Base-by-base conservation (phyloP, 2,113 vertebrate genomes). In the Narcine bancroftii region DNA sequence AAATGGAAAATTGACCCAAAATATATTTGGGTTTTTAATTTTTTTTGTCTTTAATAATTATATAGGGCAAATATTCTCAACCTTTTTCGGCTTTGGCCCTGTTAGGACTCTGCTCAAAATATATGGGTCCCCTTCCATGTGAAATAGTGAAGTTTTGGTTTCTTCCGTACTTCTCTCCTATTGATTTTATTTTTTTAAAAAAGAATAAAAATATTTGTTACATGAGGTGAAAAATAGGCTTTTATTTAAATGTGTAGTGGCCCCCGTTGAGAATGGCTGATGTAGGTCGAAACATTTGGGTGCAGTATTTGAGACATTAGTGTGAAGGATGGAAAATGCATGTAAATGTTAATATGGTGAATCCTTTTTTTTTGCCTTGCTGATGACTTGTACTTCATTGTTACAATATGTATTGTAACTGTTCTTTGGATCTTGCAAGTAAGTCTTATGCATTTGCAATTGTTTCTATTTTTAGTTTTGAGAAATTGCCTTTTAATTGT, bases 341-440 rank as follows among this genome's bases (percentile, higher is more conserved):
- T 91, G 60, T 69, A 91, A 69, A 4, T 69, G 39, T 69, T 65
- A 69, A 47, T 71, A 15, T 91, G 39, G 39, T 91, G 89, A 91
- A 69, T 91, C 89, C 36, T 42, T 91, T 91, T 91, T 69, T 91
- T 63, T 91, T 91, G 63, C 66, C 65, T 65, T 91, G 66, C 42
- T 66, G 65, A 91, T 65, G 63, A 42, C 89, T 91, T 65, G 10
- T 47, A 69, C 89, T 47, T 91, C 39, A 47, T 69, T 36, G 65
- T 69, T 91, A 39, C 42, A 69, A 91, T 42, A 91, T 66, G 65
- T 91, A 91, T 42, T 91, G 65, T 33, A 13, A 42, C 63, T 69
- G 39, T 69, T 91, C 89, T 45, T 91, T 91, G 26, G 45, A 56
- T 69, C 26, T 47, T 91, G 65, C 42, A 69, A 91, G 65, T 10